Base-by-base conservation (phyloP, 2,113 vertebrate genomes). In the Engystomops pustulosus region DNA sequence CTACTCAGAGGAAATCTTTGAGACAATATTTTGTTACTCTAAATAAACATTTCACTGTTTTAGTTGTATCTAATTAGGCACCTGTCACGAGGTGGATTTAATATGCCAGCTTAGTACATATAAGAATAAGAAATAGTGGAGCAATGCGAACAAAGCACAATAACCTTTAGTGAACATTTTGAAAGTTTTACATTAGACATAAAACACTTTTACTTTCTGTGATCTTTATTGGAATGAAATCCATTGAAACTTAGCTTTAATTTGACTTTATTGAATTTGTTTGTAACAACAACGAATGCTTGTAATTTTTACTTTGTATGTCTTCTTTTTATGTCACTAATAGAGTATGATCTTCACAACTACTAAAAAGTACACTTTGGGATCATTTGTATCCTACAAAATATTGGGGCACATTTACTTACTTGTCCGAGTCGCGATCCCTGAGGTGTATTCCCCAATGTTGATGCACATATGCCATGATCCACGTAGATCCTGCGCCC, bases 51-150 rank as follows among this genome's bases (percentile, higher is more conserved):
- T 71, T 82, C 80, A 74, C 68, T 44, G 68, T 82, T 80, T 82
- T 72, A 82, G 80, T 82, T 72, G 49, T 72, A 60, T 72, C 49
- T 72, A 82, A 82, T 82, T 82, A 82, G 80, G 80, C 80, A 72
- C 80, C 67, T 82, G 80, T 82, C 80, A 82, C 80, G 30, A 44
- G 60, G 30, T 60, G 34, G 68, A 82, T 82, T 82, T 82, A 82
- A 45, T 36, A 82, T 72, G 80, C 36, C 69, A 82, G 34, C 51
- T 72, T 60, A 72, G 51, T 60, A 45, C 36, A 70, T 44, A 58
- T 44, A 82, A 82, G 34, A 25, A 20, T 2, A 79, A 79, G n/a
- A 65, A 62, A 79, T 79, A 79, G 65, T 45, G 45, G 23, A 44
- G 38, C 77, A 65, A 25, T 17, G 30, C 23, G 36, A 47, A 79